phyloP scores from a whole-genome alignment of 2,888 invertebrate species.

The Escarpia spicata region DNA sequence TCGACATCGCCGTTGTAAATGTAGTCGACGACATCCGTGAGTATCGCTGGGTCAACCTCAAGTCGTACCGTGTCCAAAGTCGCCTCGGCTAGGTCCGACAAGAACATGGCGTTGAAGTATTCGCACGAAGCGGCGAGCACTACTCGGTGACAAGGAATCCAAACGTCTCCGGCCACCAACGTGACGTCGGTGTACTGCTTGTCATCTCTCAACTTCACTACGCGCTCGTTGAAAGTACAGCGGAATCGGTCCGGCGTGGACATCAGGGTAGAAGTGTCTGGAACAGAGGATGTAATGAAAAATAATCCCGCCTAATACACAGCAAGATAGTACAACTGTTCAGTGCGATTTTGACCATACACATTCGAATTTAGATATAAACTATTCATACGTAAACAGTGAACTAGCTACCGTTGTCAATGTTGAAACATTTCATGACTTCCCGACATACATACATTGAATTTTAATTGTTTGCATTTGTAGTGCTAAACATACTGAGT shows the following conservation, averaged over 20 bases:
- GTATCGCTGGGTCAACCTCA: slow-evolving; percentile 31
- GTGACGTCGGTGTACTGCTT: slow-evolving; percentile 31
- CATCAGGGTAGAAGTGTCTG: not conserved
- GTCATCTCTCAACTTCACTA: slow-evolving; percentile 24
- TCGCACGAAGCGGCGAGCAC: slow-evolving; percentile 36
- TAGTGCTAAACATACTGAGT: no score
- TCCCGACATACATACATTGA: not conserved
- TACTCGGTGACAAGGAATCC: slow-evolving; percentile 33
- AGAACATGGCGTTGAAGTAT: slow-evolving; percentile 39
- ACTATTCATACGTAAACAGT: no score
- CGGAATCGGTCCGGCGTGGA: not conserved
- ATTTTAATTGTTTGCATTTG: no score
- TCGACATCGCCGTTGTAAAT: slow-evolving; percentile 36
- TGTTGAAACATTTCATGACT: not conserved
- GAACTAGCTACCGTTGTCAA: not conserved
- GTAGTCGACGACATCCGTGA: slow-evolving; percentile 34
- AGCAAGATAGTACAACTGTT: not conserved
- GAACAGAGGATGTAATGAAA: not conserved
- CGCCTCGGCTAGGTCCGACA: slow-evolving; percentile 34
- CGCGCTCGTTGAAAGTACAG: not conserved
- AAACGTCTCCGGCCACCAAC: slow-evolving; percentile 27
- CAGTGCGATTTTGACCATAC: no score
- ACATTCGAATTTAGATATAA: no score
- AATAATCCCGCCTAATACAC: not conserved
- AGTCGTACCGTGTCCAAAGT: slow-evolving; percentile 23